These are phyloP conservation scores for Allygus modestus DNA, from an alignment of 2,888 invertebrate species.

Conservation along the genomic window DNA sequence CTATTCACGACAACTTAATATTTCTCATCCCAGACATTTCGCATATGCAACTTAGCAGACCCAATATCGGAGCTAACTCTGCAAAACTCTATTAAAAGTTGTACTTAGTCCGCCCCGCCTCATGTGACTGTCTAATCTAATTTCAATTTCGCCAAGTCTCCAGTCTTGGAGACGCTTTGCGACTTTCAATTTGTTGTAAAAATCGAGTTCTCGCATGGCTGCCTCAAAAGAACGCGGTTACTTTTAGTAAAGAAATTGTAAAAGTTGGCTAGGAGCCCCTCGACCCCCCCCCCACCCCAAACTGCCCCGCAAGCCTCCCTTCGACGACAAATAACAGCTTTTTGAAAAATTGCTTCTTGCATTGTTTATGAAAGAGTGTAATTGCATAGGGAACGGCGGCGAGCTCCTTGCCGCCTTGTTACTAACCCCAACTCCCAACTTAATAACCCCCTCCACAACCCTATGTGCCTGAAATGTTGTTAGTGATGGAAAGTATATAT, in stretches of 20 bases:
- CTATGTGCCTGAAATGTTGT: too few relatives aligned
- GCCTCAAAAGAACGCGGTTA: conserved; percentile 49
- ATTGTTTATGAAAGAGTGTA: conserved; percentile 60
- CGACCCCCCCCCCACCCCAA: background rate
- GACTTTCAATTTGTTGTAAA: conserved; percentile 56
- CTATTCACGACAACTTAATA: conserved; percentile 1
- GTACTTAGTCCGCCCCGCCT: conserved; percentile 38
- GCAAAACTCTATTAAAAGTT: conserved; percentile 57
- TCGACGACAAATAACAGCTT: conserved; percentile 61
- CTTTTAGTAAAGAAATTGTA: conserved; percentile 54
- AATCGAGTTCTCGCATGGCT: conserved; percentile 58
- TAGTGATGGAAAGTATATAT: too few relatives aligned
- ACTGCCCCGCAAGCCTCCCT: background rate
- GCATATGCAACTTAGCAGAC: conserved; percentile 50
- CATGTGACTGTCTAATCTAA: conserved; percentile 43
- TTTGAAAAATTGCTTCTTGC: conserved; percentile 64
- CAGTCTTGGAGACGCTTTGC: conserved; percentile 1
- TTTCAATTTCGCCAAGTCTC: conserved; percentile 48
- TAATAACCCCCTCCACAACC: conserved; percentile 9
- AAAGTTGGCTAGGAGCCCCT: conserved; percentile 48
- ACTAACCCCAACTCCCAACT: background rate
- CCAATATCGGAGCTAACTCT: conserved; percentile 26
- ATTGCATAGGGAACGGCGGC: conserved; percentile 54
- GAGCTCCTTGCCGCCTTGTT: background rate
- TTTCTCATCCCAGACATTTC: conserved; percentile 9